Evolutionary conservation across 1,140 invertebrate genomes (phyloP).

Genomic region (Cyphomyrmex costatus): DNA sequence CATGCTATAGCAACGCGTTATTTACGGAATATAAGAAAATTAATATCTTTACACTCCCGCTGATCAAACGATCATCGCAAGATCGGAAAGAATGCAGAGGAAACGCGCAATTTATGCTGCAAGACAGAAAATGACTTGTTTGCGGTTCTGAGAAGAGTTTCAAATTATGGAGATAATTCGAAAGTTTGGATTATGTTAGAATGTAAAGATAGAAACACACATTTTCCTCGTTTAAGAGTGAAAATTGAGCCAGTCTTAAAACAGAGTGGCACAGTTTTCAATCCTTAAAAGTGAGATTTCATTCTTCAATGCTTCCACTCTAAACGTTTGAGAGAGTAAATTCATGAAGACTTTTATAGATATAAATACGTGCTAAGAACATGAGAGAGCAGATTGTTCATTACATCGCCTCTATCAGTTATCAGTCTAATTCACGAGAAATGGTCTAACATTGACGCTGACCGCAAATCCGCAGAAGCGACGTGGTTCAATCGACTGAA

Average conservation of each 20-base stretch:
- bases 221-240: not conserved
- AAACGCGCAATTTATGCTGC: not conserved
- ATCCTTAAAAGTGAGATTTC: too few relatives aligned
- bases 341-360: not conserved
- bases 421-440: slow-evolving; percentile 49
- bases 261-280: too few relatives aligned
- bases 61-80: not conserved
- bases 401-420: not conserved
- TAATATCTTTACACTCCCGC: not conserved
- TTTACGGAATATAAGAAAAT: not conserved
- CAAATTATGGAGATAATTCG: not conserved
- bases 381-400: not conserved
- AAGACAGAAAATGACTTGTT: not conserved
- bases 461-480: slow-evolving; percentile 47
- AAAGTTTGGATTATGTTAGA: not conserved
- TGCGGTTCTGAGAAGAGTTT: not conserved
- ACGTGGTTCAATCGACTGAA: slow-evolving; percentile 48
- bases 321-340: not conserved
- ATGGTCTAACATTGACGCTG: slow-evolving; percentile 28
- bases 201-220: not conserved
- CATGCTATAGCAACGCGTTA: not conserved
- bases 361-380: not conserved
- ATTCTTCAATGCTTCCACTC: too few relatives aligned
- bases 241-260: too few relatives aligned
- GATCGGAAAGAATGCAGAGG: not conserved